These are phyloP conservation scores for Euphydryas editha DNA, from an alignment of 2,888 invertebrate genomes.

Conservation along the genomic window DNA sequence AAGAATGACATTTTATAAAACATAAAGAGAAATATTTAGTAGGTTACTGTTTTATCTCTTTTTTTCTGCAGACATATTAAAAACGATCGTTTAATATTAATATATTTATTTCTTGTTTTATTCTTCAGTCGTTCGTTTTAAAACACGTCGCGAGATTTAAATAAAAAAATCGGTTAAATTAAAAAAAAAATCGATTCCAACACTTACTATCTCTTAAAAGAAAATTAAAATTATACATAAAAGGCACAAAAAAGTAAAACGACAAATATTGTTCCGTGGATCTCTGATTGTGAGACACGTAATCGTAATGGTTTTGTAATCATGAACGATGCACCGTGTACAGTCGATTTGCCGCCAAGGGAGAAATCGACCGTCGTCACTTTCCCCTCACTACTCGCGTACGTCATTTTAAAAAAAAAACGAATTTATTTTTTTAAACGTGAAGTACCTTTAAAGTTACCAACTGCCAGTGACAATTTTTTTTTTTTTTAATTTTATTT, in stretches of 20 bases:
- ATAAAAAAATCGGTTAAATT: too few species aligned
- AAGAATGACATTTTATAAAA: too few species aligned
- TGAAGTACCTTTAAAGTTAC: background rate
- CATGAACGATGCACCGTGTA: constrained; percentile 53
- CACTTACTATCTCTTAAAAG: background rate
- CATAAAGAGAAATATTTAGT: too few species aligned
- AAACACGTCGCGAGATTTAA: too few species aligned
- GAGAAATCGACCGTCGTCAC: constrained; percentile 71
- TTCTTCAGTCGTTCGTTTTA: too few species aligned
- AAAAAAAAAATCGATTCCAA: too few species aligned
- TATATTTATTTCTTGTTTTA: too few species aligned
- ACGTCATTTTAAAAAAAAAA: constrained; percentile 23
- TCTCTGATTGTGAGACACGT: constrained; percentile 31
- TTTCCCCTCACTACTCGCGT: constrained; percentile 59
- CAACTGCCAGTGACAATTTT: background rate
- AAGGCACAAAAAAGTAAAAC: background rate
- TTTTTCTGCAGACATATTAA: too few species aligned
- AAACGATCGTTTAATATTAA: too few species aligned
- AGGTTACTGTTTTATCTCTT: too few species aligned
- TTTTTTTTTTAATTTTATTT: too few species aligned
- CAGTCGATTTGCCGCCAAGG: constrained; percentile 64
- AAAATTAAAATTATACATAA: background rate
- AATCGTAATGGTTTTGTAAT: constrained; percentile 59
- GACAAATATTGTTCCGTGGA: constrained; percentile 22
- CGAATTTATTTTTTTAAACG: background rate